A percentile compares a stretch with the other conserved stretches of the same genome.
These are phyloP conservation scores for Hypomecis atomaria DNA, from an alignment of 2,888 invertebrate species.

Conservation along the genomic window DNA sequence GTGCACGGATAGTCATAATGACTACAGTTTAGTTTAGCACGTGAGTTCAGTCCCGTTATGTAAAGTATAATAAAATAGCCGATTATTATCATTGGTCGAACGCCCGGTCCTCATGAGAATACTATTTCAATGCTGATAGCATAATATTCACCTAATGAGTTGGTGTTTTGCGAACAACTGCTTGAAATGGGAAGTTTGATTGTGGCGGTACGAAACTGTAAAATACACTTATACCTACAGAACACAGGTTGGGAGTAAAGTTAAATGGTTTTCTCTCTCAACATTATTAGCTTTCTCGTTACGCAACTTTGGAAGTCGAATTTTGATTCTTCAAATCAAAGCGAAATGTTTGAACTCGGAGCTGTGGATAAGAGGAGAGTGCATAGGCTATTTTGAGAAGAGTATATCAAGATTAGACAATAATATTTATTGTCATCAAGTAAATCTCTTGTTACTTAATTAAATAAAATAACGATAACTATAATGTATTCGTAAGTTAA, in stretches of 20 bases:
- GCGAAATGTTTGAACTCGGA: neutral
- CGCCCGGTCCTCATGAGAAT: too few relatives aligned
- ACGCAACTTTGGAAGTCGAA: neutral
- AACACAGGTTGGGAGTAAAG: neutral
- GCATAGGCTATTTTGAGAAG: neutral
- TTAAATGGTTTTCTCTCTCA: slow-evolving; percentile 8
- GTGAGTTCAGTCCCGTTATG: too few relatives aligned
- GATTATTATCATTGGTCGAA: too few relatives aligned
- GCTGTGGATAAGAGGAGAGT: too few relatives aligned
- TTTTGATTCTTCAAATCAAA: neutral
- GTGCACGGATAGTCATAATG: too few relatives aligned
- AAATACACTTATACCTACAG: slow-evolving; percentile 2
- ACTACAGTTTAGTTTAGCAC: too few relatives aligned
- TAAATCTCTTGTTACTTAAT: too few relatives aligned
- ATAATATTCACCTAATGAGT: slow-evolving; percentile 49
- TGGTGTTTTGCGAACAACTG: slow-evolving; percentile 43
- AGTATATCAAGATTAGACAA: too few relatives aligned
- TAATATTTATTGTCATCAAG: too few relatives aligned
- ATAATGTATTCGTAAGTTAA: too few relatives aligned
- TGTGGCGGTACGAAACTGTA: slow-evolving; percentile 16
- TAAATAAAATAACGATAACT: too few relatives aligned
- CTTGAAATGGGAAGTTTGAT: slow-evolving; percentile 35
- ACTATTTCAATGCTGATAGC: slow-evolving; percentile 35
- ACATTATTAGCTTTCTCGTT: slow-evolving; percentile 14
- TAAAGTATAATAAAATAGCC: too few relatives aligned